Evolutionary conservation across 2,797 vertebrate genomes (phyloP).

Genomic region (Amblyopsis hoosieri): DNA sequence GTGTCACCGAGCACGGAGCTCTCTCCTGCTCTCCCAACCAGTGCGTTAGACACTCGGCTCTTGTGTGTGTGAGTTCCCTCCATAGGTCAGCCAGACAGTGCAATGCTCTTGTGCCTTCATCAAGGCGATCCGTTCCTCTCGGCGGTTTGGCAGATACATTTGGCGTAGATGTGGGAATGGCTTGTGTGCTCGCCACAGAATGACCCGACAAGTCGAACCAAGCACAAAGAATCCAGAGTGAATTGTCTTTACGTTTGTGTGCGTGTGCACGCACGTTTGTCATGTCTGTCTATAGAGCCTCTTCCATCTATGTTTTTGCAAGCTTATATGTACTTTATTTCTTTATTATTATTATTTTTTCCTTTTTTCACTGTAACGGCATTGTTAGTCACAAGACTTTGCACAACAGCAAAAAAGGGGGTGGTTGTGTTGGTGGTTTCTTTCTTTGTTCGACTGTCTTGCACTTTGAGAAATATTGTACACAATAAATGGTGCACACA

Average conservation of each 20-base stretch:
- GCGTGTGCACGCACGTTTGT: not conserved
- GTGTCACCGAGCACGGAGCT: slow-evolving; percentile 8
- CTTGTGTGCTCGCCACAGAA: slow-evolving; percentile 34
- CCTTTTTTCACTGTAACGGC: not conserved
- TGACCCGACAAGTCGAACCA: slow-evolving; percentile 28
- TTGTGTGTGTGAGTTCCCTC: not conserved
- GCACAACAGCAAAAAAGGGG: not conserved
- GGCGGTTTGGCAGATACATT: slow-evolving; percentile 31
- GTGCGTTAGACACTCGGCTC: not conserved
- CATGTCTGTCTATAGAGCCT: not conserved
- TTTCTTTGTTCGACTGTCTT: slow-evolving; percentile 14
- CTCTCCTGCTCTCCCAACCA: not conserved
- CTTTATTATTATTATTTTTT: slow-evolving; percentile 27
- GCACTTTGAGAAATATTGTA: slow-evolving; percentile 2
- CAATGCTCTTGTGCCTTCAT: not conserved
- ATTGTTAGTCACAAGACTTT: too few relatives aligned
- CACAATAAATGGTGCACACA: too few relatives aligned
- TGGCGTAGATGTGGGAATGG: slow-evolving; percentile 36
- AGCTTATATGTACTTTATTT: slow-evolving; percentile 24
- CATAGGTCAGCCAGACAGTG: not conserved
- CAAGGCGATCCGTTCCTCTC: slow-evolving; percentile 25
- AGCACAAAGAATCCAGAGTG: slow-evolving; percentile 33
- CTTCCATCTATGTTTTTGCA: slow-evolving; percentile 17
- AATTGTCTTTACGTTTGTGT: slow-evolving; percentile 30
- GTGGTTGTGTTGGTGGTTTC: not conserved